Conservation (phyloP, 2,113 vertebrate species). For the Dermatemys mawii region DNA sequence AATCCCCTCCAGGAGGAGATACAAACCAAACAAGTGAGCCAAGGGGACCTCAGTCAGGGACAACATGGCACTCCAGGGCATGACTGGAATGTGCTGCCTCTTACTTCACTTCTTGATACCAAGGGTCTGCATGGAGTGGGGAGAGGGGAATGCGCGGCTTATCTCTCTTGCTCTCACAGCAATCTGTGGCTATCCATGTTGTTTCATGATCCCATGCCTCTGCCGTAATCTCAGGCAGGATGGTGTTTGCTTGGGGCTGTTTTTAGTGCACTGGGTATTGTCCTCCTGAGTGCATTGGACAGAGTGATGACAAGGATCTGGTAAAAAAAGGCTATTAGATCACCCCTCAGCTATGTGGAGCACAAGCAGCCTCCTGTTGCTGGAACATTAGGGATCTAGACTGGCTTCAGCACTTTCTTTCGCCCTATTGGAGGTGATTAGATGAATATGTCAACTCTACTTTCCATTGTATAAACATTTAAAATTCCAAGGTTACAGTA, state of each 20-base stretch:
- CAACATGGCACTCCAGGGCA: neutral
- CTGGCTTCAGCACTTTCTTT: slow-evolving; percentile 56
- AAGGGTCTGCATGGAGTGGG: neutral
- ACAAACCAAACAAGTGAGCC: neutral
- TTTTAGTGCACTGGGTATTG: slow-evolving; percentile 75
- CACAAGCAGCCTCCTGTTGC: slow-evolving; percentile 57
- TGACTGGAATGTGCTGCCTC: slow-evolving; percentile 17
- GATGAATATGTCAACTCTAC: slow-evolving; percentile 76
- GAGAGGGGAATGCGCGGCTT: slow-evolving; percentile 64
- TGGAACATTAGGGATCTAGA: slow-evolving; percentile 34
- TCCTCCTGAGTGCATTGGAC: slow-evolving; percentile 63
- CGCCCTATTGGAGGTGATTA: slow-evolving; percentile 73
- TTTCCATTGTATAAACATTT: slow-evolving; percentile 75
- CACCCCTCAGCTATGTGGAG: slow-evolving; percentile 75
- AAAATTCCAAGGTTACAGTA: slow-evolving; percentile 73
- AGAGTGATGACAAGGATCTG: slow-evolving; percentile 79
- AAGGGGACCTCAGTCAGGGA: slow-evolving; percentile 38
- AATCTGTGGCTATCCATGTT: neutral
- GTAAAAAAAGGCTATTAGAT: slow-evolving; percentile 77
- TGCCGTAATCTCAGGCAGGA: slow-evolving; percentile 67
- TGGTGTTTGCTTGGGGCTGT: slow-evolving; percentile 46
- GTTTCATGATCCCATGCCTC: slow-evolving; percentile 50
- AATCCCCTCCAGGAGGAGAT: neutral
- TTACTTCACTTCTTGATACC: slow-evolving; percentile 40
- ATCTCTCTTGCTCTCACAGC: slow-evolving; percentile 63